Percentiles rank a stretch among this genome's conserved stretches.
Conservation (phyloP, 2,113 vertebrate species). For the Thalassarche chlororhynchos region DNA sequence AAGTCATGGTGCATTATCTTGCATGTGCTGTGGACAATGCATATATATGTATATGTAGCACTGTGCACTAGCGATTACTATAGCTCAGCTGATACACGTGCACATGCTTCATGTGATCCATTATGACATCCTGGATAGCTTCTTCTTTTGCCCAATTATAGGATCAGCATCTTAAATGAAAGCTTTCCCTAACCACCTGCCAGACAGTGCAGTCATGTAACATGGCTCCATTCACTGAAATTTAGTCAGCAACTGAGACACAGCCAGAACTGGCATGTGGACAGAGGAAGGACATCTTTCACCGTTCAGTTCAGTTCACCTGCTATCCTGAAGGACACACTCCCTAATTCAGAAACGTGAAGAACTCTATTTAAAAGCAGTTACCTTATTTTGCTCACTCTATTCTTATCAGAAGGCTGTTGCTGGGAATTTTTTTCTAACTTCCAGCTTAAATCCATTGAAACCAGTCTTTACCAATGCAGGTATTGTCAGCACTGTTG, state of each 20-base stretch:
- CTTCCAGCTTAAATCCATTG: neutral
- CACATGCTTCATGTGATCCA: neutral
- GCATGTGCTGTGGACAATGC: neutral
- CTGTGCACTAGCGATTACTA: rapidly evolving
- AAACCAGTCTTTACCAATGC: neutral
- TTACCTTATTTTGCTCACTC: neutral
- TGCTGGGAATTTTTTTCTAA: neutral
- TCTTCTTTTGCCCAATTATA: neutral
- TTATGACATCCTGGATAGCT: neutral
- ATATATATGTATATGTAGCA: rapidly evolving
- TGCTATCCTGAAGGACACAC: neutral
- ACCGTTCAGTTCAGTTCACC: neutral
- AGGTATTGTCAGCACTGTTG: neutral
- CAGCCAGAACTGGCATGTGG: neutral
- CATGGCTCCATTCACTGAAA: rapidly evolving
- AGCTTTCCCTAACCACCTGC: neutral
- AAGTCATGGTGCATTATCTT: neutral
- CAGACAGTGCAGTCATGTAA: neutral
- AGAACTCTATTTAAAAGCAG: neutral
- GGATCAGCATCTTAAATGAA: neutral
- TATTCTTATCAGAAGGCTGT: neutral
- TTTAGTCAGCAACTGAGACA: neutral
- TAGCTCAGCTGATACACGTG: neutral
- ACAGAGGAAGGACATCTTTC: neutral
- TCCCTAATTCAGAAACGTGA: neutral